Conservation (phyloP, 2,113 vertebrate species). For the Nipponia nippon region DNA sequence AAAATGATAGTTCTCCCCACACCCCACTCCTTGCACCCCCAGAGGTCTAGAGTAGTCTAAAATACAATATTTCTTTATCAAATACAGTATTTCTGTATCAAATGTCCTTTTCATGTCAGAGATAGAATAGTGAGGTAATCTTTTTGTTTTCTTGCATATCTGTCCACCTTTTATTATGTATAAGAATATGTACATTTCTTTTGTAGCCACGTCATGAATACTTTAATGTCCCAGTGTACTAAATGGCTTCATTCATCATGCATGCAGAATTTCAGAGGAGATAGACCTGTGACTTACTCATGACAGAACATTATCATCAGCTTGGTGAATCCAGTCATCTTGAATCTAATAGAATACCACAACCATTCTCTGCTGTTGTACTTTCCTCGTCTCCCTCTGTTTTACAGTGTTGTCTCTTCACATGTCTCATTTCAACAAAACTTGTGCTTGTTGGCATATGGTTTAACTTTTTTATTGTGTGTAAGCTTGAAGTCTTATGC, state of each 20-base stretch:
- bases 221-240: slow-evolving; percentile 99
- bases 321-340: slow-evolving; percentile 75
- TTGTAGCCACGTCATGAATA: slow-evolving; percentile 97
- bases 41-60: not conserved
- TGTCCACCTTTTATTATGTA: slow-evolving; percentile 64
- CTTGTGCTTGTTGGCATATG: slow-evolving; percentile 58
- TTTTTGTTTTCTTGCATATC: slow-evolving; percentile 54
- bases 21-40: accelerated
- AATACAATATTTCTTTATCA: not conserved
- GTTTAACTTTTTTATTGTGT: slow-evolving; percentile 59
- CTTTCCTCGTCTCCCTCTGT: slow-evolving; percentile 29
- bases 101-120: slow-evolving; percentile 5
- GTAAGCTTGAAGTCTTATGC: slow-evolving; percentile 50
- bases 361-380: slow-evolving; percentile 62
- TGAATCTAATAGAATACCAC: slow-evolving; percentile 64
- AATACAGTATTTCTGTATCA: slow-evolving; percentile 21
- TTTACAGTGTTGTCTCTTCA: slow-evolving; percentile 66
- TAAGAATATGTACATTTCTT: slow-evolving; percentile 87
- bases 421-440: slow-evolving; percentile 54
- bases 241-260: slow-evolving; percentile 85
- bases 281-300: slow-evolving; percentile 77
- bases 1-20: not conserved
- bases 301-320: slow-evolving; percentile 77
- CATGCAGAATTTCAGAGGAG: slow-evolving; percentile 81
- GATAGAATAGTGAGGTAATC: not conserved